Evolutionary conservation across 2,113 vertebrate genomes (phyloP).

Genomic region (Hippocampus guttulatus): DNA sequence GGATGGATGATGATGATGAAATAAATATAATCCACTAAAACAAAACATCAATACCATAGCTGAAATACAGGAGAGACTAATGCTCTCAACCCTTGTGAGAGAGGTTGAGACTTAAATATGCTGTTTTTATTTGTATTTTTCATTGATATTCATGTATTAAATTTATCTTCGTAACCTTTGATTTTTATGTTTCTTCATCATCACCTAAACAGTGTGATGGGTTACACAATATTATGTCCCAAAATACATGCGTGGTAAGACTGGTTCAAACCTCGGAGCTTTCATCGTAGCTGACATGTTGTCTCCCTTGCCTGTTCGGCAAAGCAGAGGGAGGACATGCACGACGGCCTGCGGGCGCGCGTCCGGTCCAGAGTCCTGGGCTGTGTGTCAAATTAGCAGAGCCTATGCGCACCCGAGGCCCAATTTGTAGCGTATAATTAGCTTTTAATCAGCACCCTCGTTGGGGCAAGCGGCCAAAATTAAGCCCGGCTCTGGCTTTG

Average conservation of each 20-base stretch:
- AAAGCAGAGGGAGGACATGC: conserved; percentile 13
- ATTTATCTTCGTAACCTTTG: too few relatives aligned
- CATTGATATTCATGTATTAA: too few relatives aligned
- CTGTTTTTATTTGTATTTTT: too few relatives aligned
- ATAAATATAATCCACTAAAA: too few relatives aligned
- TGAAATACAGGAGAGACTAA: too few relatives aligned
- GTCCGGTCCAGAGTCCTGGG: conserved; percentile 48
- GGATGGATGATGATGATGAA: too few relatives aligned
- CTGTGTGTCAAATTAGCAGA: conserved; percentile 55
- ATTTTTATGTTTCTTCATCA: too few relatives aligned
- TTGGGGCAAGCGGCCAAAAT: conserved; percentile 63
- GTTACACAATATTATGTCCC: not conserved
- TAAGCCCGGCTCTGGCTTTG: conserved; percentile 56
- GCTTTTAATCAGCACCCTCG: conserved; percentile 70
- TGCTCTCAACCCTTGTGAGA: too few relatives aligned
- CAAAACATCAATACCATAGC: too few relatives aligned
- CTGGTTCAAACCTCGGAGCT: conserved; percentile 18
- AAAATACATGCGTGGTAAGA: not conserved
- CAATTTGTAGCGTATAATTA: conserved; percentile 73
- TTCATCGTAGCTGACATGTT: conserved; percentile 33
- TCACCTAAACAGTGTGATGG: too few relatives aligned
- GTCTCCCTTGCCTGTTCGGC: conserved; percentile 29
- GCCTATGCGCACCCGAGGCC: conserved; percentile 60
- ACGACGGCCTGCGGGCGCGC: conserved; percentile 45
- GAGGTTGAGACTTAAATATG: too few relatives aligned